Conservation (phyloP, 1,140 invertebrate genomes). For the Thaumatotibia leucotreta region DNA sequence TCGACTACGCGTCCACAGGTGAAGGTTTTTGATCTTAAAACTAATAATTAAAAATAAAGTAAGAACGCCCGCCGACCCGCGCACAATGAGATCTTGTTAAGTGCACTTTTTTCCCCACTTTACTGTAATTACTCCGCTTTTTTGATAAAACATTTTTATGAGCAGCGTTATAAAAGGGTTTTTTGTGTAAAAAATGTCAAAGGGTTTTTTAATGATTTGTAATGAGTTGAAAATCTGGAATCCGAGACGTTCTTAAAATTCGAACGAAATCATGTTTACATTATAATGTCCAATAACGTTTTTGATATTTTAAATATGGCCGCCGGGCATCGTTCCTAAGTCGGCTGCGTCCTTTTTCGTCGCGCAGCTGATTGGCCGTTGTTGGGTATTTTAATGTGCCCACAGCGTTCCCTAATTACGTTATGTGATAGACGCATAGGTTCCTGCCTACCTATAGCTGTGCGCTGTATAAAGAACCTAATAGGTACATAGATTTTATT, state of each 20-base stretch:
- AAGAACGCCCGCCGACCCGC: slow-evolving; percentile 23
- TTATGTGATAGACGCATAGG: slow-evolving; percentile 32
- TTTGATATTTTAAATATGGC: slow-evolving; percentile 70
- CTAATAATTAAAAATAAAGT: slow-evolving; percentile 65
- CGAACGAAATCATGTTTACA: slow-evolving; percentile 51
- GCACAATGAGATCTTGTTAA: slow-evolving; percentile 53
- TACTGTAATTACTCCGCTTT: slow-evolving; percentile 28
- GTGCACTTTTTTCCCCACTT: slow-evolving; percentile 37
- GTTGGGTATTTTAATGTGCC: slow-evolving; percentile 38
- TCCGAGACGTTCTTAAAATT: slow-evolving; percentile 19
- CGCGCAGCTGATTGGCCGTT: slow-evolving; percentile 48
- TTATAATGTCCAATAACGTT: slow-evolving; percentile 66
- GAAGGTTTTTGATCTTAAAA: slow-evolving; percentile 49
- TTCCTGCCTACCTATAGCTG: slow-evolving; percentile 33
- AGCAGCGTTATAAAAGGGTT: slow-evolving; percentile 15
- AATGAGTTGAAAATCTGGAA: neutral
- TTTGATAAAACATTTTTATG: slow-evolving; percentile 12
- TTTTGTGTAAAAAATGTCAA: slow-evolving; percentile 12
- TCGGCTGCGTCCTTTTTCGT: slow-evolving; percentile 38
- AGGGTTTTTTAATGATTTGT: slow-evolving; percentile 12
- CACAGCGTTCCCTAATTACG: slow-evolving; percentile 56
- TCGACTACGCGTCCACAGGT: slow-evolving; percentile 63
- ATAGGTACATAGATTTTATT: slow-evolving; percentile 35
- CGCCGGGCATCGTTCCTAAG: slow-evolving; percentile 34
- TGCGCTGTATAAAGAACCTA: slow-evolving; percentile 31